These are phyloP conservation scores for Bombus waltoni DNA, from an alignment of 1,140 invertebrate species.

Conservation along the genomic window DNA sequence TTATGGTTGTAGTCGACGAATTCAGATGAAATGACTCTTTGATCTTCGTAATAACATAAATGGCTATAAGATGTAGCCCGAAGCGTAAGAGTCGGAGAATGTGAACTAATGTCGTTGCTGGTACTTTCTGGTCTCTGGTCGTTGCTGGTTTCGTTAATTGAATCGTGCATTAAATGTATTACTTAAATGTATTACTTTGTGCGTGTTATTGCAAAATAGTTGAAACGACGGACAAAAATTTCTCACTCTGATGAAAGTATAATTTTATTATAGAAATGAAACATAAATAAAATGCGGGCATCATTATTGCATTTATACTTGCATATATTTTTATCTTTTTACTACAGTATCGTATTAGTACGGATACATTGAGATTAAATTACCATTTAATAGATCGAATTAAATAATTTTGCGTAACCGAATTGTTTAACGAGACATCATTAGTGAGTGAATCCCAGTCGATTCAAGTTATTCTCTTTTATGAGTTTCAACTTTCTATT, in stretches of 20 bases:
- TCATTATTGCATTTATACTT: not conserved
- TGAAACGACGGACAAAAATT: not conserved
- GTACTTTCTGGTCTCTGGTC: not conserved
- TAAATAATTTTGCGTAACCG: no score
- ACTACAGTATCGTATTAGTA: no score
- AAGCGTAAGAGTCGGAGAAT: conserved; percentile 17
- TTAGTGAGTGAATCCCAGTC: no score
- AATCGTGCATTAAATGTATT: not conserved
- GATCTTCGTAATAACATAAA: conserved; percentile 60
- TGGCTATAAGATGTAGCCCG: conserved; percentile 45
- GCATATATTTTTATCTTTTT: no score
- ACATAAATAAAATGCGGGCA: not conserved
- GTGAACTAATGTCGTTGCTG: not conserved
- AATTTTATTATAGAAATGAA: not conserved
- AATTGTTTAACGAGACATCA: no score
- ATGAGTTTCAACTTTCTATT: no score
- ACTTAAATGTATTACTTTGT: no score
- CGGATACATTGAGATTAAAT: no score
- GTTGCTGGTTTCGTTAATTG: conserved; percentile 1
- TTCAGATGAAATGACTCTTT: conserved; percentile 46
- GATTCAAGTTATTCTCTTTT: no score
- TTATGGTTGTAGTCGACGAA: conserved; percentile 29
- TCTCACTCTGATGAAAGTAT: not conserved
- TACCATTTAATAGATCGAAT: no score
- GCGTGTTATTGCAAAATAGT: not conserved